Evolutionary conservation across 2,888 invertebrate species (phyloP), one percentile per base, ranked within the genome.

Genomic region (Chrysomela aeneicollis): DNA sequence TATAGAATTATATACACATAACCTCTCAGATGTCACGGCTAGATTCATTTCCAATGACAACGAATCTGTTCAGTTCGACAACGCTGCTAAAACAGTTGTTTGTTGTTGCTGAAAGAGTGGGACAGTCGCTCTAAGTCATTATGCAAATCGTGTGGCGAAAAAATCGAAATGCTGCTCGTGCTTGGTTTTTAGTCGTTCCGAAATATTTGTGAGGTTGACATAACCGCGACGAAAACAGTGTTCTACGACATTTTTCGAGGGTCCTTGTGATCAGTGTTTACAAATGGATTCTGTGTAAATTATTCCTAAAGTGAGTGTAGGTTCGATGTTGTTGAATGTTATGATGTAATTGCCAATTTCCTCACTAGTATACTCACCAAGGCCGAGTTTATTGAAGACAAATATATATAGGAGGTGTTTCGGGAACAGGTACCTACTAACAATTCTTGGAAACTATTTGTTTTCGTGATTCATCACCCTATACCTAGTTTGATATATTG

Each of bases 101-200:
- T 42, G 50, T 53, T 49, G 64, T 62, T 50, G 61, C 37, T 42
- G 59, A 54, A 63, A 68, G 68, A 71, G 66, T 64, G 66, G 66
- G 69, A 69, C 71, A 67, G 66, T 61, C 64, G 61, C 61, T 61
- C 64, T 61, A 68, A 58, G 64, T 67, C 71, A 66, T 67, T 71
- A 71, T 72, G 71, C 68, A 71, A 68, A 71, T 72, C 66, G 63
- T 61, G 37, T 61, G 37, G 65, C 63, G 59, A 73, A 71, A 69
- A 71, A 68, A 69, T 65, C 67, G 64, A 67, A 69, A 71, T 71
- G 69, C 67, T 67, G 63, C 62, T 68, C 64, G 67, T 63, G 66
- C 63, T 63, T 52, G 61, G 58, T 63, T 68, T 68, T 71, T 65
- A 71, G 71, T 71, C 67, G 68, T 64, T 63, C 64, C 60, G 54